Conservation (phyloP, 2,113 vertebrate species). For the Columbina picui region DNA sequence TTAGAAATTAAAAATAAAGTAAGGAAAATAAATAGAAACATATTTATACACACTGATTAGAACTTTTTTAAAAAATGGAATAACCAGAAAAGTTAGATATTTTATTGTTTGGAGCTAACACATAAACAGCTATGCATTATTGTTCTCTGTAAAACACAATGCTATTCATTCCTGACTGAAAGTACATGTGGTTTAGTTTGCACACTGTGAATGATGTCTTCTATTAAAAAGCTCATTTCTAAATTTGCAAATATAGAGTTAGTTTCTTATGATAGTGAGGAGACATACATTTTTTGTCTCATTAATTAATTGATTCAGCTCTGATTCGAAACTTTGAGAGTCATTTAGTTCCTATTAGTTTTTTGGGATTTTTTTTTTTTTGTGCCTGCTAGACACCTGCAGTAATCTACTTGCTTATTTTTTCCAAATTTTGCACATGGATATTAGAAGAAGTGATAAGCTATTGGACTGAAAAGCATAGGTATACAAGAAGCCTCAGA, state of each 20-base stretch:
- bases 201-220: not conserved
- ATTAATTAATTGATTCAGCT: not conserved
- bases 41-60: not conserved
- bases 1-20: not conserved
- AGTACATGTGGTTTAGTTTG: not conserved
- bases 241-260: rapidly evolving
- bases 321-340: not conserved
- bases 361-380: not conserved
- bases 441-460: not conserved
- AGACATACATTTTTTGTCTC: not conserved
- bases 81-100: not conserved
- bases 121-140: not conserved
- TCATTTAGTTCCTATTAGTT: not conserved
- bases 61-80: not conserved
- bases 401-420: not conserved
- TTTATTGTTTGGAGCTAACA: not conserved
- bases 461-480: not conserved
- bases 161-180: not conserved
- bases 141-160: not conserved
- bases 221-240: not conserved
- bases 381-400: not conserved
- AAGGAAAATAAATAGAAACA: not conserved
- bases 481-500: not conserved
- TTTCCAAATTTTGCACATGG: not conserved
- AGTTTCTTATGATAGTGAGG: not conserved